Conservation (phyloP, 2,797 vertebrate genomes). For the Gouania willdenowi region DNA sequence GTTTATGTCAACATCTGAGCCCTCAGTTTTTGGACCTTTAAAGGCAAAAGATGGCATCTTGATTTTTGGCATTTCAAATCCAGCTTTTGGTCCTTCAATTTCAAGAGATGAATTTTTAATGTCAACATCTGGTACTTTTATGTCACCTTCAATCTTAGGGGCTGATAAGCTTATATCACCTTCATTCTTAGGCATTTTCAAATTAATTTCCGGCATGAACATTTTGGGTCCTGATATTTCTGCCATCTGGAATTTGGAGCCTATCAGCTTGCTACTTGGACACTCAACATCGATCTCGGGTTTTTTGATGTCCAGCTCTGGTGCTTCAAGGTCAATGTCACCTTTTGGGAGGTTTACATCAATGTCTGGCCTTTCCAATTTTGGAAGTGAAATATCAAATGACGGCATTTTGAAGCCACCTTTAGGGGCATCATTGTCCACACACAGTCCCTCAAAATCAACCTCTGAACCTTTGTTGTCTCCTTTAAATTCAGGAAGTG, state of each 20-base stretch:
- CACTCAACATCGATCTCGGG: conserved; percentile 2
- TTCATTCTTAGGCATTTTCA: conserved; percentile 17
- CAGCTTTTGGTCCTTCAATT: background rate
- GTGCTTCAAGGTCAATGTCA: background rate
- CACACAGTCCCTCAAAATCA: background rate
- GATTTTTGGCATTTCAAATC: conserved; percentile 21
- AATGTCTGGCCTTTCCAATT: background rate
- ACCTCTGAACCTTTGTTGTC: too few relatives aligned
- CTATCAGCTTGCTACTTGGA: conserved; percentile 15
- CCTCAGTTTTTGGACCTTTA: conserved; percentile 15
- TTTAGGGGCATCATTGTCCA: too few relatives aligned
- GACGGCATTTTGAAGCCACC: conserved; percentile 65
- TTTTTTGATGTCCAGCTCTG: background rate
- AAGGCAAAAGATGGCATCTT: conserved; percentile 7
- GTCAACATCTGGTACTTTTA: conserved; percentile 20
- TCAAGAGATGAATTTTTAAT: conserved; percentile 7
- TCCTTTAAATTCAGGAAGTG: conserved; percentile 31
- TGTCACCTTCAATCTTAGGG: conserved; percentile 14
- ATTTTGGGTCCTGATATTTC: conserved; percentile 7
- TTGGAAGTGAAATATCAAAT: conserved; percentile 4
- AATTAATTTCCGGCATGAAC: conserved; percentile 15
- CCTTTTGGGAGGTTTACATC: background rate
- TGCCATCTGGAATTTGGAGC: conserved; percentile 73
- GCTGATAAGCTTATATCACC: conserved; percentile 15
- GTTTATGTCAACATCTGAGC: conserved; percentile 9